Evolutionary conservation across 2,797 vertebrate genomes (phyloP), one percentile per base, ranked within the genome.

Genomic region (Melanotaenia pygmaea): DNA sequence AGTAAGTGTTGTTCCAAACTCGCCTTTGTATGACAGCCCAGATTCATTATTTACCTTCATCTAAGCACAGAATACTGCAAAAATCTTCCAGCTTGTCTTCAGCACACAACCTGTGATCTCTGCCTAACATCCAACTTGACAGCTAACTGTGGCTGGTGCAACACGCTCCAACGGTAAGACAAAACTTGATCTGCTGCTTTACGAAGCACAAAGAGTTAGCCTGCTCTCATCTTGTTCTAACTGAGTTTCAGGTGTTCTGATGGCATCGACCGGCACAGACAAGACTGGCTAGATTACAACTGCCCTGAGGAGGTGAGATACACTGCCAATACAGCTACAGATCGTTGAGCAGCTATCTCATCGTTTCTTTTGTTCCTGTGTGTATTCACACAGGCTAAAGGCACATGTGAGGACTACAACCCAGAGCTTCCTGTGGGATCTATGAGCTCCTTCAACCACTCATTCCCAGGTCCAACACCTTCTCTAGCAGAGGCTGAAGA

Each of bases 211-310:
- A 2, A 64, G n/a, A 66, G 5, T 10, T 43, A 3, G 1, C 34
- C 28, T 63, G 30, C 7, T 72, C 72, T 85, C 37, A 80, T 57
- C 79, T 56, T 69, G 34, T 50, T 75, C n/a, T 62, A n/a, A 1
- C 34, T 84, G 64, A 59, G 10, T 90, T 82, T 1, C 89, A 99
- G 98, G 69, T 99, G 98, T 60, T 99, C 98, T 65, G 96, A 96
- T 8, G 97, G 98, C 8, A 96, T 97, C 28, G 97, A 99, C 76
- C 92, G 98, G 0, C 93, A 98, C 60, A 94, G 97, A 13, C 96
- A 98, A 80, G 98, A 99, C 85, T 99, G 98, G 98, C 64, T 98
- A 54, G 92, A 96, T 63, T 96, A 96, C 0, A 95, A 95, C 91
- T 99, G 97, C 14, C 93, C 93, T 18, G 95, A 95, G 70, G 91